These are phyloP conservation scores for Campopleginae sp. DNA, from an alignment of 2,888 invertebrate species.

Conservation along the genomic window DNA sequence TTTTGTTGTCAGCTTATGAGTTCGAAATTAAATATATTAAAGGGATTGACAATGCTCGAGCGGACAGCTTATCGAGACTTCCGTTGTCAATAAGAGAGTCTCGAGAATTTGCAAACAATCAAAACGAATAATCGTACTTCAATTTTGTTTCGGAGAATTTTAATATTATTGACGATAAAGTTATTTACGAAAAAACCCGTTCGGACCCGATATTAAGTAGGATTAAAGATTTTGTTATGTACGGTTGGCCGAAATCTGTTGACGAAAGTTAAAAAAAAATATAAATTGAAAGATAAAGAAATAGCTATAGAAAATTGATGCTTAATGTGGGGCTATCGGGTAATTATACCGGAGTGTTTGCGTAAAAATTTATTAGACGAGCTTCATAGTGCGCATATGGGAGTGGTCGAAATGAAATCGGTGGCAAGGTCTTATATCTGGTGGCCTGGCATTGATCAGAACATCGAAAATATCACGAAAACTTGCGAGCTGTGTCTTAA, in stretches of 20 bases:
- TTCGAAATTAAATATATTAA: conserved; percentile 63
- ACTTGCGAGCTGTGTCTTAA: conserved; percentile 69
- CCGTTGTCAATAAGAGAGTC: neutral
- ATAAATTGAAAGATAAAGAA: conserved; percentile 32
- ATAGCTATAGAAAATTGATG: conserved; percentile 3
- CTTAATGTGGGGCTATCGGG: no score
- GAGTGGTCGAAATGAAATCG: neutral
- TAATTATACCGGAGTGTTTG: neutral
- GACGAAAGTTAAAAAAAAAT: neutral
- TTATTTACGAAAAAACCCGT: neutral
- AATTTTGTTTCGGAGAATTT: neutral
- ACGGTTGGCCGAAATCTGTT: conserved; percentile 17
- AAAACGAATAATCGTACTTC: neutral
- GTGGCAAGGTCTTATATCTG: conserved; percentile 59
- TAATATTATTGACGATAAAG: neutral
- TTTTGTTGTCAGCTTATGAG: conserved; percentile 68
- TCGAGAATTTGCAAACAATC: neutral
- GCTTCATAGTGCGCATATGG: neutral
- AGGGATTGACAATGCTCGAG: conserved; percentile 64
- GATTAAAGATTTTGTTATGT: conserved; percentile 3
- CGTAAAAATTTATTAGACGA: neutral
- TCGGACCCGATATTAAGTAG: conserved; percentile 11
- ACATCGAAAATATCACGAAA: conserved; percentile 62
- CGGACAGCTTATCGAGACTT: conserved; percentile 66
- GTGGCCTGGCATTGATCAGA: conserved; percentile 60